A percentile compares a stretch with the other conserved stretches of the same genome.
These are phyloP conservation scores for Hyles lineata DNA, from an alignment of 2,888 invertebrate genomes.

Conservation along the genomic window DNA sequence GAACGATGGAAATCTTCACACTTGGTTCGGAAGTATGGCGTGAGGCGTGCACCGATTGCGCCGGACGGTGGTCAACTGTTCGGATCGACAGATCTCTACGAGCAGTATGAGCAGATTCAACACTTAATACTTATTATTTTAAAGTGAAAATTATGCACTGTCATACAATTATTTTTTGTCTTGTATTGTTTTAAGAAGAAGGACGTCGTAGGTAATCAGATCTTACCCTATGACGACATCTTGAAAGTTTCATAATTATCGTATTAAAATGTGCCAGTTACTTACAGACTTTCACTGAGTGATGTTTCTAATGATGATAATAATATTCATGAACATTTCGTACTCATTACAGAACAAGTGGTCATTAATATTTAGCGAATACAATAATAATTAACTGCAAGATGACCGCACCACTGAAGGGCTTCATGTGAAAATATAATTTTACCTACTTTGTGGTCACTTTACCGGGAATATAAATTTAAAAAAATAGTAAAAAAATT, in stretches of 20 bases:
- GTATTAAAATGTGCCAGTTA: constrained; percentile 17
- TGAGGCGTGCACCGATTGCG: constrained; percentile 65
- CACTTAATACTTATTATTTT: constrained; percentile 9
- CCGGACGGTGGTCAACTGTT: constrained; percentile 81
- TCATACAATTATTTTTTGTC: not conserved
- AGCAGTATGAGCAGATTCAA: constrained; percentile 35
- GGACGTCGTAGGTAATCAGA: not conserved
- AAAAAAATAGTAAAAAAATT: no score
- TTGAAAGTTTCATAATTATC: constrained; percentile 7
- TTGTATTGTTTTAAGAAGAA: not conserved
- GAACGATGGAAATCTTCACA: constrained; percentile 42
- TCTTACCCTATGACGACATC: not conserved
- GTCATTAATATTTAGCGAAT: not conserved
- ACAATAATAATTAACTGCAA: not conserved
- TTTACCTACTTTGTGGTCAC: no score
- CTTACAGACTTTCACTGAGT: constrained; percentile 24
- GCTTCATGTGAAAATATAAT: no score
- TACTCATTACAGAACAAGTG: constrained; percentile 14
- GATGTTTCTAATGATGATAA: constrained; percentile 22
- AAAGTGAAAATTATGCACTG: constrained; percentile 30
- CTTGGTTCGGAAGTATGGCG: constrained; percentile 42
- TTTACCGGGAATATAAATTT: no score
- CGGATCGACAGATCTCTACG: constrained; percentile 49
- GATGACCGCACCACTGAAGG: no score
- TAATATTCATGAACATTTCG: constrained; percentile 17